phyloP scores from a whole-genome alignment of 1,140 invertebrate species.

The Agrypnia vestita region DNA sequence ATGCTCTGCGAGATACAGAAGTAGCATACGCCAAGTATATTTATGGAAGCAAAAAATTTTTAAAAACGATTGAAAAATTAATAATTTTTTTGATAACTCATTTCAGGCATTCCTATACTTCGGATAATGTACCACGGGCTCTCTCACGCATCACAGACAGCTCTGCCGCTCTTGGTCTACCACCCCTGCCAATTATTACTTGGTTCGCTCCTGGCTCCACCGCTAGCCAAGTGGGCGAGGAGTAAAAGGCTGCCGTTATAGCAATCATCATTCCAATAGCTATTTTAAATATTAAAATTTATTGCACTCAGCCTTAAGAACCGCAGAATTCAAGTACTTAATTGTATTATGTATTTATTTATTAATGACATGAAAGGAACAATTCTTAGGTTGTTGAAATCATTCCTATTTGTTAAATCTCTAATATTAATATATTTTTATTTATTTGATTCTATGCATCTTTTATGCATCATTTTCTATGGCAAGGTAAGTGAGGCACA shows the following conservation, averaged over 20 bases:
- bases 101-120: slow-evolving; percentile 75
- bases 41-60: too few relatives aligned
- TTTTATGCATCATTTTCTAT: too few relatives aligned
- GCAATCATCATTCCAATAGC: not conserved
- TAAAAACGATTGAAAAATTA: not conserved
- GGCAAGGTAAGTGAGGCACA: too few relatives aligned
- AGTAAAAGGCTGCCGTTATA: slow-evolving; percentile 60
- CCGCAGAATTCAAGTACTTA: too few relatives aligned
- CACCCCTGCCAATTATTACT: slow-evolving; percentile 76
- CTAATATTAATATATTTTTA: too few relatives aligned
- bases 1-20: too few relatives aligned
- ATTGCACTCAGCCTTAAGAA: not conserved
- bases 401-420: too few relatives aligned
- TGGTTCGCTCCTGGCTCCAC: slow-evolving; percentile 72
- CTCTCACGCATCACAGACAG: slow-evolving; percentile 73
- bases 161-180: slow-evolving; percentile 74
- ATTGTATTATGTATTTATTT: too few relatives aligned
- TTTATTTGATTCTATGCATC: too few relatives aligned
- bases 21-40: too few relatives aligned
- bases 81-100: slow-evolving; percentile 47
- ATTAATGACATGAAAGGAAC: too few relatives aligned
- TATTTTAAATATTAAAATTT: slow-evolving; percentile 2
- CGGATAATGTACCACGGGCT: slow-evolving; percentile 75
- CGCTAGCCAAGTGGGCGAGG: slow-evolving; percentile 69
- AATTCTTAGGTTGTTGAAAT: too few relatives aligned